These are phyloP conservation scores for Butastur rufipennis DNA, from an alignment of 2,113 vertebrate genomes.

Conservation along the genomic window DNA sequence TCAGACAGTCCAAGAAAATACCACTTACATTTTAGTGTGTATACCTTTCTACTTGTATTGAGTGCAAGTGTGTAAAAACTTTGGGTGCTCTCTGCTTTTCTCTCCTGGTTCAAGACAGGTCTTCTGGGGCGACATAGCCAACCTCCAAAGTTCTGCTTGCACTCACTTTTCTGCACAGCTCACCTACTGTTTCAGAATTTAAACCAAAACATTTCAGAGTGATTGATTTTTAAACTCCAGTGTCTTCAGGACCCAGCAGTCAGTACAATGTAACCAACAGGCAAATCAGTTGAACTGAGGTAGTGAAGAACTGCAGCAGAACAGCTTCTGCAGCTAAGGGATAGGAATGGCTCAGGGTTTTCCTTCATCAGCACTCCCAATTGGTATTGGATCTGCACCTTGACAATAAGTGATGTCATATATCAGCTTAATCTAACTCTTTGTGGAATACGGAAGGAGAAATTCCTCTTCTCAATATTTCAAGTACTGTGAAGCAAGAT, in stretches of 20 bases:
- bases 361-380: background rate
- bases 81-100: background rate
- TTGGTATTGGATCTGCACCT: background rate
- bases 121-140: background rate
- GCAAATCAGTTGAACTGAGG: background rate
- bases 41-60: background rate
- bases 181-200: background rate
- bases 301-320: background rate
- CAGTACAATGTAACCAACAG: background rate
- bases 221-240: background rate
- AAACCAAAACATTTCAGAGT: background rate
- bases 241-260: background rate
- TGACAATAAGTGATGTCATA: background rate
- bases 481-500: background rate
- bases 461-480: background rate
- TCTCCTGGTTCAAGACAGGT: background rate
- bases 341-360: background rate
- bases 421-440: background rate
- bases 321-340: background rate
- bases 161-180: fast-evolving
- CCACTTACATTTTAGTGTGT: background rate
- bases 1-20: background rate
- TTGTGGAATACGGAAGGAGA: background rate
- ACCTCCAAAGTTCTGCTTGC: background rate
- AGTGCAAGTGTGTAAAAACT: background rate